A percentile compares a stretch with the other conserved stretches of the same genome.
These are phyloP conservation scores for Sphecodes monilicornis DNA, from an alignment of 2,888 invertebrate species.

Conservation along the genomic window DNA sequence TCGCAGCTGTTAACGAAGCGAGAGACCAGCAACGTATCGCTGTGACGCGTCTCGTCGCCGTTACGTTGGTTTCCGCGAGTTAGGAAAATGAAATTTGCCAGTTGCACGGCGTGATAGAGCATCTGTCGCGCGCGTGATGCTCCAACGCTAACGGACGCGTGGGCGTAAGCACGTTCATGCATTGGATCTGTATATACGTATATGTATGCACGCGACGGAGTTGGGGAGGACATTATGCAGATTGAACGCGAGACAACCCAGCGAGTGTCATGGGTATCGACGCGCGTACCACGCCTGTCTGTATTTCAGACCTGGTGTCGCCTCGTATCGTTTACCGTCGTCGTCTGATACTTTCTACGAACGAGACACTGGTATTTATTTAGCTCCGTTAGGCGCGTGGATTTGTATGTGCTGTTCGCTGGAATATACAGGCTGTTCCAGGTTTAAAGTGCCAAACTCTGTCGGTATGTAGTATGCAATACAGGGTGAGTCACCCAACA, in stretches of 20 bases:
- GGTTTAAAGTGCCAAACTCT: no score
- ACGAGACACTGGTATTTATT: neutral
- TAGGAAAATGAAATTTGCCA: conserved; percentile 15
- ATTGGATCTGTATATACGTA: neutral
- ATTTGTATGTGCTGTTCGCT: neutral
- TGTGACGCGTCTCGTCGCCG: neutral
- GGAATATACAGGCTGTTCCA: no score
- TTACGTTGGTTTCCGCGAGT: conserved; percentile 11
- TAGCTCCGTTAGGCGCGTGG: neutral
- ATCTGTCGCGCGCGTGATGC: neutral
- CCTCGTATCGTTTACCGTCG: neutral
- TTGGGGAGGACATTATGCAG: conserved; percentile 25
- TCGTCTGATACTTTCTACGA: neutral
- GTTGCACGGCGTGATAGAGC: neutral
- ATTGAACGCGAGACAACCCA: conserved; percentile 20
- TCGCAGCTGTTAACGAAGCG: neutral
- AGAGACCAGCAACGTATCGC: neutral
- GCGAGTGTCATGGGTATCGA: conserved; percentile 8
- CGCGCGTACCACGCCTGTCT: neutral
- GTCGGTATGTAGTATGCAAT: no score
- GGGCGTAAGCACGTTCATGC: neutral
- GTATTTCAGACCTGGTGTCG: neutral
- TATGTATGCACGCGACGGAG: neutral
- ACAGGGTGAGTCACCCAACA: no score
- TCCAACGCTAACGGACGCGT: neutral